phyloP scores from a whole-genome alignment of 2,797 vertebrate species.

The Brotula barbata region DNA sequence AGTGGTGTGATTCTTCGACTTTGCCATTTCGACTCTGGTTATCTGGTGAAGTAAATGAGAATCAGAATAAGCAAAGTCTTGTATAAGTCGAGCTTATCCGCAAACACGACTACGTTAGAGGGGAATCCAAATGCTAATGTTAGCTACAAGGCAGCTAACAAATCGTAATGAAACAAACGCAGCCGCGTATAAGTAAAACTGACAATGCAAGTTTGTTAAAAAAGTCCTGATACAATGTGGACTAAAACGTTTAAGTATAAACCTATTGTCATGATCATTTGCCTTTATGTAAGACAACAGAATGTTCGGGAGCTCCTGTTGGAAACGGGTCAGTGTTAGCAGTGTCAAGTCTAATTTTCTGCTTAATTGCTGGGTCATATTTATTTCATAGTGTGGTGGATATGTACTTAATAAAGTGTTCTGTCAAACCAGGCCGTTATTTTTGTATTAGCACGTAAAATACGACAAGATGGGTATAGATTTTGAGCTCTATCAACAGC shows the following conservation, averaged over 20 bases:
- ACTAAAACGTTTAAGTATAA: too few species aligned
- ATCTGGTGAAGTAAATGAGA: slow-evolving; percentile 41
- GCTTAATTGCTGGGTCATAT: neutral
- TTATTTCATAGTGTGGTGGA: neutral
- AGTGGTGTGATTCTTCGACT: slow-evolving; percentile 99
- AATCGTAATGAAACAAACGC: accelerated
- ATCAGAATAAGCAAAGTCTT: neutral
- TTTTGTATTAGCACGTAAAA: neutral
- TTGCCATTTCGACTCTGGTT: slow-evolving; percentile 84
- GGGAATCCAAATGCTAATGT: neutral
- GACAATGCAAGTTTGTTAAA: too few species aligned
- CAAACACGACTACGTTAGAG: accelerated
- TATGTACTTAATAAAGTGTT: neutral
- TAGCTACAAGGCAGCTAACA: neutral
- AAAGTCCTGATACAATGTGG: too few species aligned
- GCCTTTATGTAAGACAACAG: too few species aligned
- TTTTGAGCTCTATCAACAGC: slow-evolving; percentile 22
- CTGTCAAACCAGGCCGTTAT: accelerated
- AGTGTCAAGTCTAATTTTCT: neutral
- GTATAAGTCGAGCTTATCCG: neutral
- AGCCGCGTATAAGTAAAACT: accelerated
- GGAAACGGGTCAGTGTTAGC: slow-evolving; percentile 19
- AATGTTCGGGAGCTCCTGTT: neutral
- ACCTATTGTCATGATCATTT: too few species aligned
- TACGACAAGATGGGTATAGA: slow-evolving; percentile 67